Base-by-base conservation (phyloP, 2,888 invertebrate species). In the Trichopoda pennipes region DNA sequence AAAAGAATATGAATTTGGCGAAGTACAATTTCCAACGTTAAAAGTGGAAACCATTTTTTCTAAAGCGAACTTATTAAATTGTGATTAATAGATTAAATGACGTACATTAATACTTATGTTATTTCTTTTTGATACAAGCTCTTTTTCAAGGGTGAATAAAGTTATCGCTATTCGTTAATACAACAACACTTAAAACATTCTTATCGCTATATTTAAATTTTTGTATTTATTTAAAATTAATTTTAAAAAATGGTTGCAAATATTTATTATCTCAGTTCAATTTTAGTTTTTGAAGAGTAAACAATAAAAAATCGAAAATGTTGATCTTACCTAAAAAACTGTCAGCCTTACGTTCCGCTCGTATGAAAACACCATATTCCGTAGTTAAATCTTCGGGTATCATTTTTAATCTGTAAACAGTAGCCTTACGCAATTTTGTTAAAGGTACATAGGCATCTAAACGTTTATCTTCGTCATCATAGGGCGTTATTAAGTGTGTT, bases 281-380 rank as follows among this genome's bases (percentile, higher is more conserved):
- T 4, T 35, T 32, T 8, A 68, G 10, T 44, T 32, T 49, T 68
- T 56, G 42, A 68, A 72, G 61, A 56, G 68, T 35, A 72, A 74
- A 75, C 66, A 78, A 17, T 35, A 19, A n/a, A 53, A 53, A 55
- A 56, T 17, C 38, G 64, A 49, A 47, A 35, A n/a, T 47, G 47
- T 3, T 35, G 12, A 38, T 86, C 90, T 89, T 81, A 90, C 90
- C 88, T 51, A 90, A 84, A 84, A 90, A 89, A 63, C 87, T 82
- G 85, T 90, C 90, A 32, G 90, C 87, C 84, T 89, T 90, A n/a
- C 90, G 88, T 78, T 90, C 90, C 72, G 90, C 90, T 78, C 89
- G 85, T 47, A 90, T 86, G 69, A 89, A 89, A 19, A 91, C 90
- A 78, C 86, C 88, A 83, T 90, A 90, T 47, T 86, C 83, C 4